Conservation (phyloP, 37 sponge, comb jelly and placozoan genomes). For the Amphimedon queenslandica region DNA sequence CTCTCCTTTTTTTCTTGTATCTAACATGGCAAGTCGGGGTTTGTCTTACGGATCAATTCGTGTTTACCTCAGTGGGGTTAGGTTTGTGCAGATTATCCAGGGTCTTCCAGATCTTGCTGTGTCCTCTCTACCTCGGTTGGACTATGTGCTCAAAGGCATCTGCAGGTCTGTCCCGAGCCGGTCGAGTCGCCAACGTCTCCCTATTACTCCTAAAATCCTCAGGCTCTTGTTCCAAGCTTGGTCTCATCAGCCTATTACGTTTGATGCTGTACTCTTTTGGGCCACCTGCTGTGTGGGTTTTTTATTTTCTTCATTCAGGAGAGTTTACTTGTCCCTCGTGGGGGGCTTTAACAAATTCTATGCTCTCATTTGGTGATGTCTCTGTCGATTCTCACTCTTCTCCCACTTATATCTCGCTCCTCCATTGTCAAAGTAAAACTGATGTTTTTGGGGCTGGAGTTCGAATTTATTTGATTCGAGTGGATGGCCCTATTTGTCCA, state of each 20-base stretch:
- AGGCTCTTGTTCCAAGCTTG: neutral
- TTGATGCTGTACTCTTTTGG: neutral
- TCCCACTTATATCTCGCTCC: neutral
- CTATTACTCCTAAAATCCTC: neutral
- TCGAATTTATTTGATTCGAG: neutral
- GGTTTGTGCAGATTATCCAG: no score
- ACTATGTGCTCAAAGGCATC: neutral
- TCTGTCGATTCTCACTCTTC: neutral
- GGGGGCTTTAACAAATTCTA: neutral
- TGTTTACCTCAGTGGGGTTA: no score
- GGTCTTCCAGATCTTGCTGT: no score
- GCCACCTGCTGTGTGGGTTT: neutral
- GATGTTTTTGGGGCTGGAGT: neutral
- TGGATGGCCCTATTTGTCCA: neutral
- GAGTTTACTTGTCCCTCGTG: neutral
- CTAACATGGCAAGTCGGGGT: no score
- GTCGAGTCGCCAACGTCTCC: neutral
- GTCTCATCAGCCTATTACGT: neutral
- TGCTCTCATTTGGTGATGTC: neutral
- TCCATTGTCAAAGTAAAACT: neutral
- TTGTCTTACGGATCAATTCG: no score
- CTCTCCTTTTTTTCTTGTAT: no score
- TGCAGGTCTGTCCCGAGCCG: neutral
- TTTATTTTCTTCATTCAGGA: neutral
- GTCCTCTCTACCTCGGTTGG: neutral